Evolutionary conservation across 2,797 vertebrate species (phyloP).

Genomic region (Acridotheres tristis): DNA sequence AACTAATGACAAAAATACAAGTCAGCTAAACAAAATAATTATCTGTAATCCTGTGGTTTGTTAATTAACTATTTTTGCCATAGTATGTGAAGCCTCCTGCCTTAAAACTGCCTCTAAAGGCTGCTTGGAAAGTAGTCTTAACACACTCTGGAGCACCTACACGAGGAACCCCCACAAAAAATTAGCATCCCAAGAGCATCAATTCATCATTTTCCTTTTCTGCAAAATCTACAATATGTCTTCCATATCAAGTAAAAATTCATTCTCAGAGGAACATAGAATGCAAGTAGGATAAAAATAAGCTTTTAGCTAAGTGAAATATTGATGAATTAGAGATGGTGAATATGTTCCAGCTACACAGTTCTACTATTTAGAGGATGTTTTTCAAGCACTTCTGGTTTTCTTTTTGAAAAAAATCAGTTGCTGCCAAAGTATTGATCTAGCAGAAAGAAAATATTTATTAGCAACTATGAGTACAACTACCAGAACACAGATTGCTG

Average conservation of each 20-base stretch:
- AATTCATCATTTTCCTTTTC: background rate
- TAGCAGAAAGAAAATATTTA: background rate
- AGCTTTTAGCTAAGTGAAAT: background rate
- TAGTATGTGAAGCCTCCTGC: background rate
- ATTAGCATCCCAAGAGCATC: too few relatives aligned
- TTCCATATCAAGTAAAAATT: background rate
- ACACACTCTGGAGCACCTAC: background rate
- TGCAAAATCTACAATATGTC: background rate
- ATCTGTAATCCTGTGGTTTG: background rate
- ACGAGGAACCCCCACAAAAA: background rate
- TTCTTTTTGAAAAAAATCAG: background rate
- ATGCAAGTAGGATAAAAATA: background rate
- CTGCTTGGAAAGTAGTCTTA: background rate
- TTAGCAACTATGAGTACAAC: background rate
- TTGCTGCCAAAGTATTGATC: background rate
- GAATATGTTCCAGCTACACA: background rate
- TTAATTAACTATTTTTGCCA: background rate
- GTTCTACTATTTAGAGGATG: background rate
- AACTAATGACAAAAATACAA: background rate
- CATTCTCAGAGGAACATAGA: background rate
- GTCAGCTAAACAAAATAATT: background rate
- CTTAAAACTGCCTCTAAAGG: background rate
- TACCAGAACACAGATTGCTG: background rate
- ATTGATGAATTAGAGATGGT: background rate
- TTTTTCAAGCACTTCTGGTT: background rate